Conservation (phyloP, 2,113 vertebrate genomes). For the Clarias gariepinus region DNA sequence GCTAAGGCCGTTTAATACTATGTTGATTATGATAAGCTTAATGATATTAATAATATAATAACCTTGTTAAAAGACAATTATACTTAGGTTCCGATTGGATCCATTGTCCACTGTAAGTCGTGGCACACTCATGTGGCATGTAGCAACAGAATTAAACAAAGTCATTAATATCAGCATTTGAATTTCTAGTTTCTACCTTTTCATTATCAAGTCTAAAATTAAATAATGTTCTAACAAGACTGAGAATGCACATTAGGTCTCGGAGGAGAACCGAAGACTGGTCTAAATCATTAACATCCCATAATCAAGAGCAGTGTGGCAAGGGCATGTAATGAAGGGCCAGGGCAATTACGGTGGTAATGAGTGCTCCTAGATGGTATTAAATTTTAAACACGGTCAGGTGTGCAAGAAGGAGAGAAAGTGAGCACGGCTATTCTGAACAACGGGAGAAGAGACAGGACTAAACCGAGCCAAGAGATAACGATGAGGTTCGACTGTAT, state of each 20-base stretch:
- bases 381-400: slow-evolving; percentile 47
- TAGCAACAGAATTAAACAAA: not conserved
- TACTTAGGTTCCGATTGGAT: not conserved
- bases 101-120: not conserved
- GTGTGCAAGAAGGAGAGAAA: slow-evolving; percentile 26
- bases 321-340: slow-evolving; percentile 51
- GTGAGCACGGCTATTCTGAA: not conserved
- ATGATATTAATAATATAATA: not conserved
- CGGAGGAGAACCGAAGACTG: not conserved
- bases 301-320: slow-evolving; percentile 44
- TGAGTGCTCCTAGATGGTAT: slow-evolving; percentile 49
- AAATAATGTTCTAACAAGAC: slow-evolving; percentile 31
- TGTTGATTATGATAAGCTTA: not conserved
- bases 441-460: not conserved
- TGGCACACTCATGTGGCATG: not conserved
- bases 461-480: not conserved
- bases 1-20: not conserved
- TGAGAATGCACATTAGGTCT: slow-evolving; percentile 23
- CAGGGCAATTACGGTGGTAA: slow-evolving; percentile 46
- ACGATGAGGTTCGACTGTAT: not conserved
- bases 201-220: slow-evolving; percentile 2
- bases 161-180: not conserved
- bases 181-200: slow-evolving; percentile 1
- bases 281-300: slow-evolving; percentile 49
- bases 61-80: too few species aligned